Evolutionary conservation across 2,113 vertebrate genomes (phyloP).

Genomic region (Charadrius vociferus): DNA sequence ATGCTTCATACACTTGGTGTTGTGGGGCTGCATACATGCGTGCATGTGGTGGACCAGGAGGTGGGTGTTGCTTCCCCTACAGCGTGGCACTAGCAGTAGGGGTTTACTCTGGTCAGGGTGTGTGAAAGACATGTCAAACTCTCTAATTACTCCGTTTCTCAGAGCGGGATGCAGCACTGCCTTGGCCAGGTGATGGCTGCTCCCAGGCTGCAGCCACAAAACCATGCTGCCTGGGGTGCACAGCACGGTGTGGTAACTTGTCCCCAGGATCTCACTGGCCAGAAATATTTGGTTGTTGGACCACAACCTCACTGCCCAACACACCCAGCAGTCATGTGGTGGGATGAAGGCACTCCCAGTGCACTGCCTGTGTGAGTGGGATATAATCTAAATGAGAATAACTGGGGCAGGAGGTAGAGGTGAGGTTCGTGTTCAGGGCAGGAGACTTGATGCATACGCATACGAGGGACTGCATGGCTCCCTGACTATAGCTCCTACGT

Average conservation of each 20-base stretch:
- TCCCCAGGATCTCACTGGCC: not conserved
- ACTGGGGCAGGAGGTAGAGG: not conserved
- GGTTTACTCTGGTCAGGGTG: not conserved
- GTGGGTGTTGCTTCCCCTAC: not conserved
- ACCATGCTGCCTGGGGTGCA: not conserved
- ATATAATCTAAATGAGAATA: not conserved
- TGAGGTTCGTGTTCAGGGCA: not conserved
- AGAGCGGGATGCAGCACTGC: not conserved
- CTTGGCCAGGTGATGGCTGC: not conserved
- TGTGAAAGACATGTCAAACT: not conserved
- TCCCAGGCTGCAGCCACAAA: not conserved
- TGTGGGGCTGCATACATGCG: not conserved
- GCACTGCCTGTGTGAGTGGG: not conserved
- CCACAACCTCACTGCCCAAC: not conserved
- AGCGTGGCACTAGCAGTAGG: not conserved
- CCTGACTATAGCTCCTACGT: not conserved
- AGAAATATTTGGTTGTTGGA: not conserved
- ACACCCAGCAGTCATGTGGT: not conserved
- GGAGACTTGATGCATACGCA: not conserved
- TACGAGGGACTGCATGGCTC: not conserved
- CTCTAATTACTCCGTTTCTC: not conserved
- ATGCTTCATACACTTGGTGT: rapidly evolving
- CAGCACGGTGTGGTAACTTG: not conserved
- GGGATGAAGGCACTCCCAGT: not conserved
- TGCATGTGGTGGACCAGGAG: not conserved